These are phyloP conservation scores for Actinemys pallida DNA, from an alignment of 2,113 vertebrate species.

Conservation along the genomic window DNA sequence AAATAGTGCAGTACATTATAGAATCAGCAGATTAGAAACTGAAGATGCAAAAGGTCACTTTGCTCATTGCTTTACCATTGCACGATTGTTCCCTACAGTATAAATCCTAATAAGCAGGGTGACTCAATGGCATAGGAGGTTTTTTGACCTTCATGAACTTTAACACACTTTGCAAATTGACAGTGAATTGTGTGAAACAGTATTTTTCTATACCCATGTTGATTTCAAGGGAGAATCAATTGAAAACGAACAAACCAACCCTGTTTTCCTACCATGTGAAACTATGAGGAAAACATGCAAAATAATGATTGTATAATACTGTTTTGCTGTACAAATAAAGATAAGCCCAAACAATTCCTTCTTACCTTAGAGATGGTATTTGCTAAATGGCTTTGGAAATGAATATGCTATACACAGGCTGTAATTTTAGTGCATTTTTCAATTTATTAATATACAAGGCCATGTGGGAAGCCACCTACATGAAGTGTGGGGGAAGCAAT, in stretches of 20 bases:
- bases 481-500: background rate
- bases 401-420: background rate
- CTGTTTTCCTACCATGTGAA: background rate
- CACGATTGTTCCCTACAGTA: background rate
- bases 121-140: background rate
- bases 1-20: background rate
- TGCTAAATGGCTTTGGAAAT: background rate
- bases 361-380: too few relatives aligned
- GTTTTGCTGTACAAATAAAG: background rate
- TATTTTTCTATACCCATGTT: background rate
- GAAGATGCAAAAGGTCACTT: background rate
- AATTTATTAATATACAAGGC: background rate
- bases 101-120: background rate
- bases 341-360: background rate
- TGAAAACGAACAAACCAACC: background rate
- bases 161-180: background rate
- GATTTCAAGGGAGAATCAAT: background rate
- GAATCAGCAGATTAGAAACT: background rate
- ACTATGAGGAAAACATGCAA: background rate
- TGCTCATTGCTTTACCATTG: background rate
- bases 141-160: slow-evolving; percentile 5
- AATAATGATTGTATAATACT: background rate
- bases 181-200: rapidly evolving
- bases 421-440: background rate
- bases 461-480: background rate